A percentile compares a stretch with the other conserved stretches of the same genome.
Conservation (phyloP, 2,888 invertebrate genomes). For the Melikaiella ostensackeni region DNA sequence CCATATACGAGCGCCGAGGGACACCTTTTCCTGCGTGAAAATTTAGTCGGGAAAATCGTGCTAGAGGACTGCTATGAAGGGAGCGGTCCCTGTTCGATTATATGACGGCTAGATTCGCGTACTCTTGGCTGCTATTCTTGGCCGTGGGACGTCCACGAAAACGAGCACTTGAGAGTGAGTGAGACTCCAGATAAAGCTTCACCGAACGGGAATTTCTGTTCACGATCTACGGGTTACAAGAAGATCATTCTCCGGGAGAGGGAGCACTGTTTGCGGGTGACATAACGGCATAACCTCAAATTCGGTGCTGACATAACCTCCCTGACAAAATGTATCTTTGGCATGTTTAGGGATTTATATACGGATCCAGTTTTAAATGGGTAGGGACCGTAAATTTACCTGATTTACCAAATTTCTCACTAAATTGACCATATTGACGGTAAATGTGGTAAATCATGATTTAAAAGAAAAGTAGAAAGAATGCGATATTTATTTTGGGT, state of each 20-base stretch:
- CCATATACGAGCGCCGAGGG: conserved; percentile 63
- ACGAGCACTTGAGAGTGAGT: background rate
- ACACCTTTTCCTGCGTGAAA: conserved; percentile 47
- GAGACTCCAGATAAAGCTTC: background rate
- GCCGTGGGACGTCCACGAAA: conserved; percentile 48
- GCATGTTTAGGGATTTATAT: too few species aligned
- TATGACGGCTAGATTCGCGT: conserved; percentile 69
- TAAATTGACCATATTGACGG: too few species aligned
- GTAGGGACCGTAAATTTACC: too few species aligned
- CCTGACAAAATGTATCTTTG: too few species aligned
- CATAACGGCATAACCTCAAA: background rate
- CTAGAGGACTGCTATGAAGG: conserved; percentile 60
- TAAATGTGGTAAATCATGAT: too few species aligned
- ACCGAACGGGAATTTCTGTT: conserved; percentile 7
- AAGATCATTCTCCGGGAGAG: background rate
- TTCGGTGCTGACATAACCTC: too few species aligned
- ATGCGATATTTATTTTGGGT: too few species aligned
- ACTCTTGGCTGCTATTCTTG: conserved; percentile 72
- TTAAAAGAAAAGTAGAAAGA: too few species aligned
- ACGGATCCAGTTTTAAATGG: too few species aligned
- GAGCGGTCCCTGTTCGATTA: conserved; percentile 66
- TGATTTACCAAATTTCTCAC: too few species aligned
- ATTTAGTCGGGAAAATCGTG: conserved; percentile 47
- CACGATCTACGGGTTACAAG: background rate
- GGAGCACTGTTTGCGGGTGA: background rate